A percentile compares a stretch with the other conserved stretches of the same genome.
Evolutionary conservation across 2,888 invertebrate species (phyloP).

Genomic region (Apantesis nais): DNA sequence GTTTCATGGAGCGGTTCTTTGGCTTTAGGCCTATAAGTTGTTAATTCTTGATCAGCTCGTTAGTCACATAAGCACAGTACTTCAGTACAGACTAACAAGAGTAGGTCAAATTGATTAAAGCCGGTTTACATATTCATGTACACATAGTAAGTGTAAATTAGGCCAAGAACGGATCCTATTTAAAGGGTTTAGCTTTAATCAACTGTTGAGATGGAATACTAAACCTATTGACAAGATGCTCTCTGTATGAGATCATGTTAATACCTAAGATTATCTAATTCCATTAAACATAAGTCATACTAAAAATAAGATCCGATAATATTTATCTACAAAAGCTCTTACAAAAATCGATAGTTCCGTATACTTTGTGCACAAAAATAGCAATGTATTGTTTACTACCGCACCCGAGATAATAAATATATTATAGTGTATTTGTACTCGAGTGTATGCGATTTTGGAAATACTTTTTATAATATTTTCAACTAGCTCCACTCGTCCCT

Average conservation of each 20-base stretch:
- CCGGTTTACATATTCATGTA: constrained; percentile 1
- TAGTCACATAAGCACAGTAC: not conserved
- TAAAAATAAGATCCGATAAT: no score
- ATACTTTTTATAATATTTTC: no score
- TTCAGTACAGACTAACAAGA: constrained; percentile 6
- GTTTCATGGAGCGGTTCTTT: not conserved
- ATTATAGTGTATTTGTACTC: not conserved
- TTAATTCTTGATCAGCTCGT: not conserved
- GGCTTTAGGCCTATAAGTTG: not conserved
- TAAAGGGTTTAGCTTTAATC: constrained; percentile 13
- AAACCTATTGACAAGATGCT: not conserved
- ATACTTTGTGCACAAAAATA: not conserved
- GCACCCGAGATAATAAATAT: no score
- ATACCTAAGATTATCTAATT: not conserved
- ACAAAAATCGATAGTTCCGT: no score
- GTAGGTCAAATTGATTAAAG: constrained; percentile 20
- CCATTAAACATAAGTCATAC: no score
- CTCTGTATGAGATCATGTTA: not conserved
- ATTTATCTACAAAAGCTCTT: no score
- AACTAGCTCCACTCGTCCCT: no score
- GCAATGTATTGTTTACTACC: not conserved
- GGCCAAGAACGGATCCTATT: constrained; percentile 16
- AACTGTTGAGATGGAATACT: constrained; percentile 11
- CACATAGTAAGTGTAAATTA: constrained; percentile 13
- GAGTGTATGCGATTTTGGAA: not conserved